Percentiles rank a stretch among this genome's conserved stretches.
These are phyloP conservation scores for Percopsis transmontana DNA, from an alignment of 2,113 vertebrate genomes.

Conservation along the genomic window DNA sequence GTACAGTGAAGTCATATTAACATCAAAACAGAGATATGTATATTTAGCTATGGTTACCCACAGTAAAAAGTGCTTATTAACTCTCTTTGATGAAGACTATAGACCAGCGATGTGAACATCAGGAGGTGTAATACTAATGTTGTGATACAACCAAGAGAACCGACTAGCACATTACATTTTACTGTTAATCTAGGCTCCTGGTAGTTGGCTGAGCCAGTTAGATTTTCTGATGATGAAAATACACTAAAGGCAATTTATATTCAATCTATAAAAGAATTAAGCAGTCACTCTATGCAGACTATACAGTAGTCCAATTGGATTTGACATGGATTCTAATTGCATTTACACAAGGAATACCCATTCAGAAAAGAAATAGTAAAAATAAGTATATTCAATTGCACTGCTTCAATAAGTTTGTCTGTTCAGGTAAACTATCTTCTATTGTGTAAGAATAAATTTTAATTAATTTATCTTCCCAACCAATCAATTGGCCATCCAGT, in stretches of 20 bases:
- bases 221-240: constrained; percentile 27
- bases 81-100: constrained; percentile 24
- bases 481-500: neutral
- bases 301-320: constrained; percentile 19
- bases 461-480: neutral
- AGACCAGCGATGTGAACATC: constrained; percentile 19
- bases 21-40: constrained; percentile 46
- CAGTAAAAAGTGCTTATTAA: constrained; percentile 44
- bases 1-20: constrained; percentile 25
- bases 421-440: constrained; percentile 14
- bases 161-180: constrained; percentile 6
- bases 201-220: constrained; percentile 9
- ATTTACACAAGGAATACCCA: constrained; percentile 12
- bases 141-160: constrained; percentile 34
- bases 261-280: constrained; percentile 14
- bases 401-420: constrained; percentile 3
- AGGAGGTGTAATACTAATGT: constrained; percentile 18
- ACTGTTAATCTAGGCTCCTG: neutral
- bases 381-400: constrained; percentile 9
- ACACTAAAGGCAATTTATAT: constrained; percentile 26
- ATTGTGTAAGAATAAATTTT: neutral
- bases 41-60: constrained; percentile 37
- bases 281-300: constrained; percentile 14
- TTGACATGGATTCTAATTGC: constrained; percentile 1
- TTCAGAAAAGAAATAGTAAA: constrained; percentile 23